A percentile compares a stretch with the other conserved stretches of the same genome.
Evolutionary conservation across 2,888 invertebrate genomes (phyloP).

Genomic region (Notodonta ziczac): DNA sequence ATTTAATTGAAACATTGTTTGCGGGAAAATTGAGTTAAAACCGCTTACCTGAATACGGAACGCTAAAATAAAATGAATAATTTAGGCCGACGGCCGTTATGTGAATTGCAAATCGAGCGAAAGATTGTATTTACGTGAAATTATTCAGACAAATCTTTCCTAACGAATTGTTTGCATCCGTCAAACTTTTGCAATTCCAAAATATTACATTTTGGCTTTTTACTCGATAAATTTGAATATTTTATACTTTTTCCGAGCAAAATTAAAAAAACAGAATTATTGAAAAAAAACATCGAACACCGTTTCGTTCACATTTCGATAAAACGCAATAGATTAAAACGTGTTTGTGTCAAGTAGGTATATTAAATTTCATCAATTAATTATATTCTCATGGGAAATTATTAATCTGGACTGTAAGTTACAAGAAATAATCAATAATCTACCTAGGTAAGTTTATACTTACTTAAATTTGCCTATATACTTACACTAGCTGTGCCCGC

Average conservation of each 20-base stretch:
- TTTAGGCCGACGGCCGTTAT: conserved; percentile 56
- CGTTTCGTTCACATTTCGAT: too few species aligned
- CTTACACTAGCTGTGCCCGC: too few species aligned
- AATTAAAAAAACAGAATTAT: not conserved
- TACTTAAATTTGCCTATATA: too few species aligned
- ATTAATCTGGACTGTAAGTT: too few species aligned
- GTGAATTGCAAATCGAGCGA: conserved; percentile 75
- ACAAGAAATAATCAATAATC: too few species aligned
- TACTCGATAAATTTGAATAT: conserved; percentile 40
- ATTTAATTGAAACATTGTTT: conserved; percentile 43
- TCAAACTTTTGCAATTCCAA: conserved; percentile 65
- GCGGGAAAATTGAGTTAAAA: conserved; percentile 33
- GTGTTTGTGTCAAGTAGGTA: too few species aligned
- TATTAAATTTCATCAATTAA: too few species aligned
- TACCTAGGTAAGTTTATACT: too few species aligned
- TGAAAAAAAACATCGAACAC: not conserved
- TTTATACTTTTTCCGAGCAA: conserved; percentile 12
- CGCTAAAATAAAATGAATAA: conserved; percentile 61
- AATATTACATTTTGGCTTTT: conserved; percentile 48
- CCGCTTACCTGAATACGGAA: conserved; percentile 40
- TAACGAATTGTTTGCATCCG: conserved; percentile 78
- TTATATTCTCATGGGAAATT: too few species aligned
- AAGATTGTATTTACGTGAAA: conserved; percentile 74
- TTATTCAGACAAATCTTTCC: conserved; percentile 73
- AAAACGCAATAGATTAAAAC: too few species aligned